Base-by-base conservation (phyloP, 2,797 vertebrate genomes). In the Pristis pectinata region DNA sequence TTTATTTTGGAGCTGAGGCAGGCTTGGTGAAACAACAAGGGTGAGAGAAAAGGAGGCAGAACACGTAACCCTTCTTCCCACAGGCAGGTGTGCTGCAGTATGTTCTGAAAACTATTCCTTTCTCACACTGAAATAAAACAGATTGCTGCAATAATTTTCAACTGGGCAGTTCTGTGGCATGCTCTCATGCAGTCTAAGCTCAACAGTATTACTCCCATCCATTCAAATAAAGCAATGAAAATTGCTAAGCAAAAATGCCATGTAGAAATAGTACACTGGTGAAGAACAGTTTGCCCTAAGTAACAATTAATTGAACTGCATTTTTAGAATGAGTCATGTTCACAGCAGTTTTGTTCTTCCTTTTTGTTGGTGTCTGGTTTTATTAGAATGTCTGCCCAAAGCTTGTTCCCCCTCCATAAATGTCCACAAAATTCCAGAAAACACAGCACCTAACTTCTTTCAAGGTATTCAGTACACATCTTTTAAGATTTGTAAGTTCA, bases 1-100 rank as follows among this genome's bases (percentile, higher is more conserved):
- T 97, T 97, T 97, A 96, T 97, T 98, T 76, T 56, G 72, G 98
- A 98, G 97, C 97, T 98, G 98, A 98, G 98, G 98, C 98, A 99
- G 98, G 96, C 98, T 96, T 96, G 96, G 97, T 97, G 87, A 70
- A 59, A 49, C 93, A 80, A 80, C 11, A 53, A 67, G 95, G 95
- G 96, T 96, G 96, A 95, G 97, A 96, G 96, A 95, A 95, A 97
- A 97, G 97, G 96, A 97, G 97, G 97, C 97, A 96, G 96, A 96
- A 96, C 56, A 95, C 95, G 95, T 96, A 95, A 97, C 96, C 97
- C 97, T 97, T 96, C 96, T 96, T 95, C 96, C 95, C 95, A 83
- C 95, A 95, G 97, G 97, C 96, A 97, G 96, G 96, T 96, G 97
- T 98, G 93, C 19, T 44, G 64, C 27, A 76, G 70, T 17, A 6